Percentiles rank a stretch among this genome's conserved stretches.
These are phyloP conservation scores for Xanthia togata DNA, from an alignment of 2,888 invertebrate genomes.

Conservation along the genomic window DNA sequence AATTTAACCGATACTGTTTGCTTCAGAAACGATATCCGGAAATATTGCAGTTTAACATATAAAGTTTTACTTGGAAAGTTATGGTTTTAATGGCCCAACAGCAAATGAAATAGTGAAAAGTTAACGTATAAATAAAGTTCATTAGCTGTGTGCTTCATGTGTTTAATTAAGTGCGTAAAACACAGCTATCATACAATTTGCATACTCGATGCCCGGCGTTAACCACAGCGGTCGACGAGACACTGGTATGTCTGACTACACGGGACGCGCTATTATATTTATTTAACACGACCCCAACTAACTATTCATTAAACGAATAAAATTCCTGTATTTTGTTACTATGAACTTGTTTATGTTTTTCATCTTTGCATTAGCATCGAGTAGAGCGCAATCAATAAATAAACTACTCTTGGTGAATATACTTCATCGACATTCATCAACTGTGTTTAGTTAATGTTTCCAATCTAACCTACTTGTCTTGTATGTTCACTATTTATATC, in stretches of 20 bases:
- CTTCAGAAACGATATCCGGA: slow-evolving; percentile 26
- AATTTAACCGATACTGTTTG: slow-evolving; percentile 60
- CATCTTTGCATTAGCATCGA: background rate
- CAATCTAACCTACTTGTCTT: background rate
- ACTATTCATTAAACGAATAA: slow-evolving; percentile 1
- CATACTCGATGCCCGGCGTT: slow-evolving; percentile 57
- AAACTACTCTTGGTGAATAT: background rate
- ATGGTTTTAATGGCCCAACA: slow-evolving; percentile 47
- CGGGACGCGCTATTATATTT: slow-evolving; percentile 33
- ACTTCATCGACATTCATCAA: background rate
- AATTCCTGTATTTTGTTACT: background rate
- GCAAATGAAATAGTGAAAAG: slow-evolving; percentile 56
- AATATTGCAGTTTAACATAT: slow-evolving; percentile 36
- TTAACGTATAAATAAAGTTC: slow-evolving; percentile 49
- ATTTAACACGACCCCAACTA: slow-evolving; percentile 29
- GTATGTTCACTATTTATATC: background rate
- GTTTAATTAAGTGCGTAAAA: slow-evolving; percentile 67
- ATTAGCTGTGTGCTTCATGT: slow-evolving; percentile 59
- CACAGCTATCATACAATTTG: slow-evolving; percentile 61
- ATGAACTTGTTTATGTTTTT: background rate
- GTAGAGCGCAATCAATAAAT: background rate
- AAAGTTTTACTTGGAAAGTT: slow-evolving; percentile 29
- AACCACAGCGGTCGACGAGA: slow-evolving; percentile 52
- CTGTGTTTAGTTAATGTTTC: background rate
- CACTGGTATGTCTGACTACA: slow-evolving; percentile 49